These are phyloP conservation scores for Clanis bilineata DNA, from an alignment of 2,888 invertebrate species.

Conservation along the genomic window DNA sequence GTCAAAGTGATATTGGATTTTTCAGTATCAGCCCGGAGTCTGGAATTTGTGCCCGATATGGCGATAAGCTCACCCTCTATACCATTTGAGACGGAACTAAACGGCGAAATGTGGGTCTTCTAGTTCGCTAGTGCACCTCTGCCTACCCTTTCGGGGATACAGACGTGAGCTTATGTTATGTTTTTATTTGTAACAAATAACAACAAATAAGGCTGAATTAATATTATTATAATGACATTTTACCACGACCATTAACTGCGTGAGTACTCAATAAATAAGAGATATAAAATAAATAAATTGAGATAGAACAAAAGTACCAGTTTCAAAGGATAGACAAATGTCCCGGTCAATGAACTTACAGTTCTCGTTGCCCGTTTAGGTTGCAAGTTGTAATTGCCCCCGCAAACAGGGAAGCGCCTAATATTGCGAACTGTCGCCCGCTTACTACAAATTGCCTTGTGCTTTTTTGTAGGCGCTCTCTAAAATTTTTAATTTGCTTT, in stretches of 20 bases:
- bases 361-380: conserved; percentile 32
- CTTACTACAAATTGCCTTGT: conserved; percentile 48
- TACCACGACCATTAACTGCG: neutral
- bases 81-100: too few relatives aligned
- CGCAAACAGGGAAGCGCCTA: conserved; percentile 45
- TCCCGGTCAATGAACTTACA: conserved; percentile 16
- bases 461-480: conserved; percentile 44
- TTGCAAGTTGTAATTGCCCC: conserved; percentile 49
- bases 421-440: conserved; percentile 41
- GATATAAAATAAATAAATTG: neutral
- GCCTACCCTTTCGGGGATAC: too few relatives aligned
- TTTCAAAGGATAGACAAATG: conserved; percentile 17
- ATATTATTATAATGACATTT: neutral
- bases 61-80: too few relatives aligned
- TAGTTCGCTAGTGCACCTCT: too few relatives aligned
- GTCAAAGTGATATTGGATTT: too few relatives aligned
- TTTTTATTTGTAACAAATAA: too few relatives aligned
- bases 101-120: too few relatives aligned
- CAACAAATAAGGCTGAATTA: neutral
- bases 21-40: too few relatives aligned
- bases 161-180: too few relatives aligned
- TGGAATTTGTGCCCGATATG: too few relatives aligned
- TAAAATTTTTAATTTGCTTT: conserved; percentile 40
- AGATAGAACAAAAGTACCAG: neutral
- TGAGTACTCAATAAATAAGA: neutral